Evolutionary conservation across 2,888 invertebrate species (phyloP), one percentile per base, ranked within the genome.

Genomic region (Lasioglossum marginatum): DNA sequence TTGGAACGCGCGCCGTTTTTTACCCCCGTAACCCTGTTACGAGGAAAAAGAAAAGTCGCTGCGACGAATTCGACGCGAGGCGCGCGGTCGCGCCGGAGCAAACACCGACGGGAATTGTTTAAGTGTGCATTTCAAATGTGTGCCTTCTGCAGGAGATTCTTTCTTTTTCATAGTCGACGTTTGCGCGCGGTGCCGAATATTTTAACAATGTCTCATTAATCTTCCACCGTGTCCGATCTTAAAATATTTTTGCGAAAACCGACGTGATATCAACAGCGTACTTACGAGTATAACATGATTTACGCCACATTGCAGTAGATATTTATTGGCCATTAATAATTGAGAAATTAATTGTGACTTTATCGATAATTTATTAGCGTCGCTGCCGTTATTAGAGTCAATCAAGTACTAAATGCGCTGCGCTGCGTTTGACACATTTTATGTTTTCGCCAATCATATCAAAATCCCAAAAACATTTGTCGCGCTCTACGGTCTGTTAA

Each of bases 31-130:
- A 23, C 45, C 68, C 34, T 45, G 66, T n/a, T 70, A n/a, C 37
- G n/a, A 27, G 70, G n/a, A 23, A 14, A 70, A 23, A 70, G n/a
- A 27, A 40, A 40, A n/a, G 37, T 37, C 19, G 68, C 37, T 31
- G 40, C 45, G 12, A 57, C 77, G 27, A 70, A 52, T 77, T 77
- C 70, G 52, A 77, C 12, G 68, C 40, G n/a, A 23, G 12, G 5
- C 63, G 0, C 63, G 63, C 12, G 57, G 52, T 52, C 8, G 19
- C 52, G 2, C 23, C 23, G 8, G 8, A 57, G 12, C n/a, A n/a
- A 57, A 57, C n/a, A 57, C 57, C 57, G 57, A 4, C 57, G n/a
- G n/a, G 57, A n/a, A n/a, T 57, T 57, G 57, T 57, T 57, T 57
- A 57, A 57, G 57, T n/a, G n/a, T 57, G 57, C 57, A 27, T n/a